Evolutionary conservation across 2,888 invertebrate genomes (phyloP).

Genomic region (Orthosia incerta): DNA sequence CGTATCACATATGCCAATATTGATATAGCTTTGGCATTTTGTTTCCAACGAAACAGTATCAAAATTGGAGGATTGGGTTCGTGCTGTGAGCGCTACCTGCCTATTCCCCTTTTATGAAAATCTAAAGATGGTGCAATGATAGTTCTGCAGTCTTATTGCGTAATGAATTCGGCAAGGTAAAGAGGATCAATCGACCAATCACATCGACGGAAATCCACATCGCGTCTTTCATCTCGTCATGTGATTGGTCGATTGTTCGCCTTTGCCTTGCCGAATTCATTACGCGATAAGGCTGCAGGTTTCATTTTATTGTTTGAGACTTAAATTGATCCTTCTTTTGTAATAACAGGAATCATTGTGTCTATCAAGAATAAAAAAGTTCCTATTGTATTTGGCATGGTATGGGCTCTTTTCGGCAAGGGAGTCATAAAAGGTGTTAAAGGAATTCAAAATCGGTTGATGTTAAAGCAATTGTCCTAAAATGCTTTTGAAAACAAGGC

Average conservation of each 20-base stretch:
- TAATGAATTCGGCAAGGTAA: too few relatives aligned
- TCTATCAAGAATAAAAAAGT: not conserved
- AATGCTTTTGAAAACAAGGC: too few relatives aligned
- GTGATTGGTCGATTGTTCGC: too few relatives aligned
- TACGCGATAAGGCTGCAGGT: not conserved
- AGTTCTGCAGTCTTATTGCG: too few relatives aligned
- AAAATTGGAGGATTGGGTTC: not conserved
- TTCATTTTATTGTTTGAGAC: not conserved
- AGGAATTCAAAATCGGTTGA: not conserved
- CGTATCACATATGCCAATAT: not conserved
- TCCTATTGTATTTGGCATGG: too few relatives aligned
- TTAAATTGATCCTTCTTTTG: not conserved
- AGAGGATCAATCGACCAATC: too few relatives aligned
- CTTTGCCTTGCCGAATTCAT: too few relatives aligned
- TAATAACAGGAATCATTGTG: not conserved
- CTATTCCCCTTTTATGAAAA: not conserved
- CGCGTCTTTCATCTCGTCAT: too few relatives aligned
- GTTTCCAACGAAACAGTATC: conserved; percentile 12
- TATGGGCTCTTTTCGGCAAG: not conserved
- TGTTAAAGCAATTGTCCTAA: too few relatives aligned
- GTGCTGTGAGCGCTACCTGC: not conserved
- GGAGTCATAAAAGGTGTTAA: not conserved
- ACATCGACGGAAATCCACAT: too few relatives aligned
- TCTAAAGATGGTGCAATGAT: too few relatives aligned
- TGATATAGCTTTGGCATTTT: conserved; percentile 4